phyloP scores from a whole-genome alignment of 2,888 invertebrate genomes.

The Drosophila fungiperda region DNA sequence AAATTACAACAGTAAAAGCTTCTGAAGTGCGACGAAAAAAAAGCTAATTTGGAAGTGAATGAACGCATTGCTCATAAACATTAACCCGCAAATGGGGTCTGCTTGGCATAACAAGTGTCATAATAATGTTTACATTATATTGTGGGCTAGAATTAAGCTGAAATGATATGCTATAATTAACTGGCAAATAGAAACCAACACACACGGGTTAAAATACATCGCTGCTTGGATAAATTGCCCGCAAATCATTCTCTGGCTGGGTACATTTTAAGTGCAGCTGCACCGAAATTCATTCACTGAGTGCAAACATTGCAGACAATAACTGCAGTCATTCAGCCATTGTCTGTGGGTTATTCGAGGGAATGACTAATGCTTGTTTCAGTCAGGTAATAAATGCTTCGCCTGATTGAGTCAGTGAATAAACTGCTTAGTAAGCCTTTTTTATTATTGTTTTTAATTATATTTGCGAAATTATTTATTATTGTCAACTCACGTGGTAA shows the following conservation, averaged over 20 bases:
- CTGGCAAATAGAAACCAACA: constrained; percentile 2
- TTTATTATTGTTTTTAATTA: not conserved
- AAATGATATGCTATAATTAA: not conserved
- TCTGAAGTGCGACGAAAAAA: constrained; percentile 34
- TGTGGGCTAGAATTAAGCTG: not conserved
- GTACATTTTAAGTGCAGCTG: constrained; percentile 60
- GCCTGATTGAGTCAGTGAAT: constrained; percentile 31
- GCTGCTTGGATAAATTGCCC: constrained; percentile 9
- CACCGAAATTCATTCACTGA: constrained; percentile 32
- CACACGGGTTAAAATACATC: constrained; percentile 15
- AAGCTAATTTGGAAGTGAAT: constrained; percentile 56
- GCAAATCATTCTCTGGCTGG: constrained; percentile 12
- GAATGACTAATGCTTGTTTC: constrained; percentile 39
- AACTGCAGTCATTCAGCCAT: not conserved
- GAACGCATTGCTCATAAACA: constrained; percentile 34
- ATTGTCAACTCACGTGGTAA: constrained; percentile 29
- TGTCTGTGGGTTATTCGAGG: constrained; percentile 1
- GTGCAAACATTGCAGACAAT: constrained; percentile 39
- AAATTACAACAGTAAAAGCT: constrained; percentile 55
- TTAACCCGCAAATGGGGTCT: constrained; percentile 15
- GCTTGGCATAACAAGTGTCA: constrained; percentile 4
- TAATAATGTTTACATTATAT: constrained; percentile 1
- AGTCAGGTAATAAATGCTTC: constrained; percentile 10
- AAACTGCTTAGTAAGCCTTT: constrained; percentile 13
- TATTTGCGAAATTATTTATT: not conserved